Evolutionary conservation across 2,888 invertebrate genomes (phyloP).

Genomic region (Polymixis lichenea): DNA sequence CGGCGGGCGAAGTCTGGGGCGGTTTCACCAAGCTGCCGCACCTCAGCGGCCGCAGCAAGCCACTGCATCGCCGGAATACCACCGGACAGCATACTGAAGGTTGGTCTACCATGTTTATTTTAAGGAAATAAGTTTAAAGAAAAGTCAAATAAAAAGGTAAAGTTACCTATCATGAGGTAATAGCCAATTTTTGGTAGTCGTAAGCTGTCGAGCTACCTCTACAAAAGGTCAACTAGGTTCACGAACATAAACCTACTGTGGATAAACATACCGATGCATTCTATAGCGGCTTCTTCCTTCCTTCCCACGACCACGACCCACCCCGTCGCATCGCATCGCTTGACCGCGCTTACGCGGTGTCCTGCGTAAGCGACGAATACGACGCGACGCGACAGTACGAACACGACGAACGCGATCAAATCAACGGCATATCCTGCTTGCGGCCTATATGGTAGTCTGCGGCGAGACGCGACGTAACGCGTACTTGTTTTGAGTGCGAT

Average conservation of each 20-base stretch:
- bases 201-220: background rate
- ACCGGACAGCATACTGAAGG: slow-evolving; percentile 56
- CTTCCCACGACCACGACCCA: too few relatives aligned
- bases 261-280: background rate
- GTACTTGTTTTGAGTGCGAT: too few relatives aligned
- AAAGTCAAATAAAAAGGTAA: background rate
- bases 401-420: too few relatives aligned
- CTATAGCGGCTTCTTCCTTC: background rate
- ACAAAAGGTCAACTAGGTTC: background rate
- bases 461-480: too few relatives aligned
- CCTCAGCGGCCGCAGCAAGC: slow-evolving; percentile 56
- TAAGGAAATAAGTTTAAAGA: background rate
- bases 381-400: too few relatives aligned
- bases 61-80: slow-evolving; percentile 51
- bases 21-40: slow-evolving; percentile 76
- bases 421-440: too few relatives aligned
- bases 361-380: too few relatives aligned
- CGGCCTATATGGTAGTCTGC: too few relatives aligned
- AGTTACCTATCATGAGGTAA: background rate
- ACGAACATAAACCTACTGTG: background rate
- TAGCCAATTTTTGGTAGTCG: background rate
- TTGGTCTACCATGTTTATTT: slow-evolving; percentile 9
- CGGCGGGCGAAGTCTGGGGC: slow-evolving; percentile 79
- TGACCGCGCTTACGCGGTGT: too few relatives aligned
- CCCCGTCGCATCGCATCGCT: too few relatives aligned